Evolutionary conservation across 2,113 vertebrate species (phyloP), one percentile per base, ranked within the genome.

Genomic region (Vidua chalybeata): DNA sequence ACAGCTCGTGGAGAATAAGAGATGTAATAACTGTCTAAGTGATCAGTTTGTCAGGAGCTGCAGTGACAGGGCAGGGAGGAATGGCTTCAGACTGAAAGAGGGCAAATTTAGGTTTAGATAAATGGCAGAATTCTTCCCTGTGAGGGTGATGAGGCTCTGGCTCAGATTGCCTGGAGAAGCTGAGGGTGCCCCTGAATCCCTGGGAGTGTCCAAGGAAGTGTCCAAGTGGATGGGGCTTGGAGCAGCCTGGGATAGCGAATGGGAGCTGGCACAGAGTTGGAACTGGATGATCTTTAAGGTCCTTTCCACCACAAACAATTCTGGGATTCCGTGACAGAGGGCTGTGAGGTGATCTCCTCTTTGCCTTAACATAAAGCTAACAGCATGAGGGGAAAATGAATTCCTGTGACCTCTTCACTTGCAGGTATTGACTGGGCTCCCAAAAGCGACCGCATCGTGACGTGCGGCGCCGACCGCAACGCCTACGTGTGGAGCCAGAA

Each of bases 401-500:
- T 68, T 88, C 18, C 84, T 15, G 19, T 21, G 41, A 33, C 1
- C 19, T 77, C 68, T 89, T 11, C 8, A 7, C 41, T 76, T 93
- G 46, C 85, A 99, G 99, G 99, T 39, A 99, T 99, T 24, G 99
- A 99, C 97, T 99, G 99, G 99, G 99, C 99, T 97, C 99, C 99
- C 76, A 99, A 99, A 97, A 99, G 99, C 5, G 99, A 99, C 91
- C 99, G 99, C 76, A 99, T 99, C 24, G 99, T 99, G 87, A 99
- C 99, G 15, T 99, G 99, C 2, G 99, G 99, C 12, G 99, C 99
- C 0, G 99, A 99, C 97, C 99, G 99, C 23, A 99, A 99, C 8
- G 99, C 99, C 82, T 99, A 99, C 1, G 99, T 99, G 92, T 99
- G 99, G 99, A 99, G 99, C 94, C 99, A 99, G 97, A 99, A 99